These are phyloP conservation scores for Neoseiulus cucumeris DNA, from an alignment of 1,140 invertebrate genomes.

Conservation along the genomic window DNA sequence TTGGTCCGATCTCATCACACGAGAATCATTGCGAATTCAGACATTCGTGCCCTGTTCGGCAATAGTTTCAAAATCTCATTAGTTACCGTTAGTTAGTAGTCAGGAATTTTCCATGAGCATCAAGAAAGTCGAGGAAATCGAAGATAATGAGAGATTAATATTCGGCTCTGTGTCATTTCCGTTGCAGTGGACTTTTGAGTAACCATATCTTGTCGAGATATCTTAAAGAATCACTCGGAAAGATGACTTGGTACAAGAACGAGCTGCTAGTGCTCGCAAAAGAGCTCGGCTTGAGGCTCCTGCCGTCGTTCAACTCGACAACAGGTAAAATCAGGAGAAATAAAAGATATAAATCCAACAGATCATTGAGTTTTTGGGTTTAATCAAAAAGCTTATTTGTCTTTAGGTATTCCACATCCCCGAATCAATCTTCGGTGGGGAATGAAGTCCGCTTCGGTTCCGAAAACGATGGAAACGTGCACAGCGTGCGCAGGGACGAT, in stretches of 20 bases:
- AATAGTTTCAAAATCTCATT: too few species aligned
- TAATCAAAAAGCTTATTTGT: too few species aligned
- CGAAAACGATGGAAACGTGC: constrained; percentile 67
- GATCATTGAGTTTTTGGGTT: too few species aligned
- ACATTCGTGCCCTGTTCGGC: too few species aligned
- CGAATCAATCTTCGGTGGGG: constrained; percentile 75
- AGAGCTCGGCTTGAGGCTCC: constrained; percentile 68
- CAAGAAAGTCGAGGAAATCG: too few species aligned
- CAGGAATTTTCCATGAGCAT: too few species aligned
- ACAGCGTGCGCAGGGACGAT: constrained; percentile 97
- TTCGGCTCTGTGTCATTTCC: too few species aligned
- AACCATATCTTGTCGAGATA: constrained; percentile 74
- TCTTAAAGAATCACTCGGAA: constrained; percentile 48
- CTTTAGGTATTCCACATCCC: constrained; percentile 22
- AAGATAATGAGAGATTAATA: too few species aligned
- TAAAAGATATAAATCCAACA: too few species aligned
- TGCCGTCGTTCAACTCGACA: constrained; percentile 91
- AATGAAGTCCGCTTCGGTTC: constrained; percentile 49
- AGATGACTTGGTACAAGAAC: constrained; percentile 73
- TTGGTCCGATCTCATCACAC: too few species aligned
- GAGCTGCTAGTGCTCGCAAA: constrained; percentile 73
- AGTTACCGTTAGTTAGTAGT: too few species aligned
- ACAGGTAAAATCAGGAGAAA: constrained; percentile 40
- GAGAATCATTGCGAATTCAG: too few species aligned
- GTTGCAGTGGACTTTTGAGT: constrained; percentile 59